Evolutionary conservation across 2,113 vertebrate species (phyloP), one percentile per base, ranked within the genome.

Genomic region (Callionymus lyra): DNA sequence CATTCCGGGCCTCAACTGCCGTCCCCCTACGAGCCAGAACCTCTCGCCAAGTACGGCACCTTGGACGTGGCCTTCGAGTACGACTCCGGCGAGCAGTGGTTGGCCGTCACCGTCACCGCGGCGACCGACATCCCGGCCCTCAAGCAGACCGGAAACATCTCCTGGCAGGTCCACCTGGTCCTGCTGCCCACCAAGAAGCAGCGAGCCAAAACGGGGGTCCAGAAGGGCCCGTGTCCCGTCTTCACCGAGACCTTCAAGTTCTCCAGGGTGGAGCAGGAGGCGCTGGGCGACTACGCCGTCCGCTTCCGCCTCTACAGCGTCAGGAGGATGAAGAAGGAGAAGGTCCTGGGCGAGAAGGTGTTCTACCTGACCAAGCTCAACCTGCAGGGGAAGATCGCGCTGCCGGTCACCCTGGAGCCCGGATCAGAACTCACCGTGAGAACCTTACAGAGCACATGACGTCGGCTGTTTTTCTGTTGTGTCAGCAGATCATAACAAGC

Each of bases 21-120:
- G 38, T 82, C 90, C 55, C 78, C 88, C 79, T 98, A 94, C 65
- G 92, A 94, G 84, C 90, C 92, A 15, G 94, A 98, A 83, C 91
- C 89, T 39, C 85, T 90, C 44, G 90, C 89, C 77, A 93, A 98
- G 73, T 95, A 93, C 15, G 94, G 94, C 75, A 98, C 92, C 1
- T 81, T 98, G 84, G 94, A 98, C 77, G 93, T 97, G 60, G 95
- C 90, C 70, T 96, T 98, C 68, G 94, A 97, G 81, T 97, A 95
- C 76, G 91, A 97, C 77, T 91, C 92, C 44, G 76, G 88, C 38
- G 90, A 92, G 78, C 92, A 96, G 86, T 90, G 88, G 82, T 84
- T 98, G 82, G 86, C 92, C 44, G 92, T 97, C 76, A 96, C 93
- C 6, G 93, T 97, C 79, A 97, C 92, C 16, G 91, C 93, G 50